A percentile compares a stretch with the other conserved stretches of the same genome.
Evolutionary conservation across 2,888 invertebrate genomes (phyloP).

Genomic region (Tortrix viridana): DNA sequence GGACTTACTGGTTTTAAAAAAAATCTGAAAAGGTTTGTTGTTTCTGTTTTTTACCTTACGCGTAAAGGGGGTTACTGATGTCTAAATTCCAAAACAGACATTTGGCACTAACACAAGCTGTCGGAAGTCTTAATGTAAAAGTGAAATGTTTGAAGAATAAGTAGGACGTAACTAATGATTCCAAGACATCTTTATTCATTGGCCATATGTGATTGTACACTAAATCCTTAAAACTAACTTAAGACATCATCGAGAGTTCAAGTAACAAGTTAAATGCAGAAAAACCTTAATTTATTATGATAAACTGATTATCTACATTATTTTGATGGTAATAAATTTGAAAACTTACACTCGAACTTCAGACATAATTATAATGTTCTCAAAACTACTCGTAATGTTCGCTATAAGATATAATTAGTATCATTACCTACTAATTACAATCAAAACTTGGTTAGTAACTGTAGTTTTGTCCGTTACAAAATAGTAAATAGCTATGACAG

Average conservation of each 20-base stretch:
- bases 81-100: no score
- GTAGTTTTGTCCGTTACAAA: slow-evolving; percentile 40
- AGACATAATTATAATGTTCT: background rate
- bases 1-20: no score
- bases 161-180: slow-evolving; percentile 27
- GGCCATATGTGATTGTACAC: background rate
- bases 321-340: slow-evolving; percentile 21
- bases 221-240: background rate
- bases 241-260: background rate
- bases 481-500: slow-evolving; percentile 56
- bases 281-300: background rate
- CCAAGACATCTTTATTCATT: slow-evolving; percentile 6
- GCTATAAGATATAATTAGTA: background rate
- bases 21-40: no score
- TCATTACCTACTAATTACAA: slow-evolving; percentile 6
- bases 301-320: background rate
- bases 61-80: no score
- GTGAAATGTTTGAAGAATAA: slow-evolving; percentile 12
- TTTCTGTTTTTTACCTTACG: no score
- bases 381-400: background rate
- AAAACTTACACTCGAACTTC: slow-evolving; percentile 30
- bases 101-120: background rate
- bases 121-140: slow-evolving; percentile 2
- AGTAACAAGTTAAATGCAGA: background rate
- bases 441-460: slow-evolving; percentile 21